These are phyloP conservation scores for Goniozus legneri DNA, from an alignment of 1,140 invertebrate species.

Conservation along the genomic window DNA sequence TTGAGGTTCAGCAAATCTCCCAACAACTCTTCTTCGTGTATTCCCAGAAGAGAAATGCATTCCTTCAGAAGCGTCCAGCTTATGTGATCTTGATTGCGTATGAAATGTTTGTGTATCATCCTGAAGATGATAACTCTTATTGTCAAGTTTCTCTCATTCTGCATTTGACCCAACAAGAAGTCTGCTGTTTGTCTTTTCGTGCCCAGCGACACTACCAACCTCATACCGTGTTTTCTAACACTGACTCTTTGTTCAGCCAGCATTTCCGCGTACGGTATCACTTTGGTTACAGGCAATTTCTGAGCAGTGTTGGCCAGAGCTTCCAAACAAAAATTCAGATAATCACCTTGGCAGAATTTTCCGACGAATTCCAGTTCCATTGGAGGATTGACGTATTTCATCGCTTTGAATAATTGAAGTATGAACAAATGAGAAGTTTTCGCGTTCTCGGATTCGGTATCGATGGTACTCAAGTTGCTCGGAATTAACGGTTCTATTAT, in stretches of 20 bases:
- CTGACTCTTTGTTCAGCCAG: constrained; percentile 23
- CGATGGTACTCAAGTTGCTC: constrained; percentile 1
- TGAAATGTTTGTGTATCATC: constrained; percentile 17
- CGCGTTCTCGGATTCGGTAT: constrained; percentile 3
- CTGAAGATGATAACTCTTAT: constrained; percentile 29
- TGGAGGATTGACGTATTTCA: constrained; percentile 24
- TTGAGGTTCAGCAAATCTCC: not conserved
- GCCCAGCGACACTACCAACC: constrained; percentile 23
- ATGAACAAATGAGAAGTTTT: not conserved
- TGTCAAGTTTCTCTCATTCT: constrained; percentile 22
- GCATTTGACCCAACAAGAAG: constrained; percentile 21
- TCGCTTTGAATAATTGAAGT: not conserved
- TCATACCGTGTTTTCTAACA: constrained; percentile 33
- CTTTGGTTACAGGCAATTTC: constrained; percentile 4
- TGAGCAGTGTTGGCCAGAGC: constrained; percentile 11
- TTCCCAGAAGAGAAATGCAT: constrained; percentile 12
- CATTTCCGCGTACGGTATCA: constrained; percentile 16
- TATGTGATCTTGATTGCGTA: constrained; percentile 5
- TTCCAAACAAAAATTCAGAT: constrained; percentile 8
- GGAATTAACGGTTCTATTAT: constrained; percentile 26
- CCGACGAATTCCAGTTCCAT: constrained; percentile 18
- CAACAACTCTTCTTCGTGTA: constrained; percentile 13
- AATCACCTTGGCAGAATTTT: constrained; percentile 28
- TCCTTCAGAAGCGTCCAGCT: constrained; percentile 25
- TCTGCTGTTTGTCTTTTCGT: constrained; percentile 7